Evolutionary conservation across 2,113 vertebrate genomes (phyloP), one percentile per base, ranked within the genome.

Genomic region (Kryptolebias marmoratus): DNA sequence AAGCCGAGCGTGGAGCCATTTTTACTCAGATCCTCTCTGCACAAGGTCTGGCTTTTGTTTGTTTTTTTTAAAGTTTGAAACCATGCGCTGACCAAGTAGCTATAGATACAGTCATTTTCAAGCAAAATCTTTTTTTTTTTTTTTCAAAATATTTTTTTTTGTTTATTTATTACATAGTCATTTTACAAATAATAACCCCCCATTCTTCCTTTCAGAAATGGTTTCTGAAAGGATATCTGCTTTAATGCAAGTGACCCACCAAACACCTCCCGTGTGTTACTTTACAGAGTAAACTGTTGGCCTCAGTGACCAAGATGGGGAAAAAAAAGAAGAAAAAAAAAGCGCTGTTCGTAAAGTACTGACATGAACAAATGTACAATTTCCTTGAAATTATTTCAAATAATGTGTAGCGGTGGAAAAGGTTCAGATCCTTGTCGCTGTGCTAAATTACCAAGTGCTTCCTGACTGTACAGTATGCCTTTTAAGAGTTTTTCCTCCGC

Each of bases 271-370:
- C 45, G 64, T 64, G 67, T 64, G 71, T 50, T 75, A 72, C 75
- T 81, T 83, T 45, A 77, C 56, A 70, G 77, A 77, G 57, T 77
- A 64, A 83, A 87, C 47, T 61, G 78, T 50, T 79, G 54, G 76
- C 36, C 45, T 68, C 16, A 53, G 48, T 45, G 55, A 63, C 53
- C 52, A 56, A 72, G 39, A 69, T 44, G 22, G 22, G 22, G 53
- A 11, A 45, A 61, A 13, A 28, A 47, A 36, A 52, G 11, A 45
- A 63, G 14, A 50, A 53, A 47, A 27, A 63, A 62, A 65, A 22
- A 22, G 27, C 27, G 22, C 36, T 39, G 56, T 59, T 81, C 47
- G 58, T 60, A 39, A 81, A 39, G 10, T 32, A 74, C 72, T 50
- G 73, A 75, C 30, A 68, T 68, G 32, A 85, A 58, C 70, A 62